Evolutionary conservation across 2,113 vertebrate genomes (phyloP).

Genomic region (Euleptes europaea): DNA sequence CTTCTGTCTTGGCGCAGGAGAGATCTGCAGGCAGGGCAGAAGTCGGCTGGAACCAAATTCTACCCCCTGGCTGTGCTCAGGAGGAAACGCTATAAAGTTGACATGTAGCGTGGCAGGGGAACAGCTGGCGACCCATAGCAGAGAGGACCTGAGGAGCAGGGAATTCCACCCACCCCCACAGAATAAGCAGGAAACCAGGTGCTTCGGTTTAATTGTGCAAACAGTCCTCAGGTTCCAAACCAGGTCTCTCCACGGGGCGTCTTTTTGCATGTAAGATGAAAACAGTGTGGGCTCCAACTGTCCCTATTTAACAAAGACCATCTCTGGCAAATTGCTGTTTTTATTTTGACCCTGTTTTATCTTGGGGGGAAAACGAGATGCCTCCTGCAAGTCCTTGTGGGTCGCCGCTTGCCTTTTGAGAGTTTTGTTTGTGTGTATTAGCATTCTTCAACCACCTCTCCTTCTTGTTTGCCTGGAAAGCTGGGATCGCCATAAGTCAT

Average conservation of each 20-base stretch:
- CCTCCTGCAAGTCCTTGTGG: not conserved
- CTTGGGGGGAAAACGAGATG: not conserved
- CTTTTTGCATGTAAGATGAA: not conserved
- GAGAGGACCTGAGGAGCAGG: constrained; percentile 8
- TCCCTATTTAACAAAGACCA: not conserved
- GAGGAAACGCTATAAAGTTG: constrained; percentile 12
- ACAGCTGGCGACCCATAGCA: constrained; percentile 48
- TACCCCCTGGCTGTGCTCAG: not conserved
- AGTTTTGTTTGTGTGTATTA: too few relatives aligned
- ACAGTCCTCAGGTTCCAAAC: constrained; percentile 41
- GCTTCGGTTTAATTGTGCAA: constrained; percentile 22
- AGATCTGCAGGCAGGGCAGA: not conserved
- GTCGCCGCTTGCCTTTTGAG: too few relatives aligned
- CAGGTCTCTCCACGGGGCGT: constrained; percentile 4
- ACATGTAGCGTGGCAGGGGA: constrained; percentile 11
- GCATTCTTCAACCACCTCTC: too few relatives aligned
- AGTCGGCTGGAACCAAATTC: not conserved
- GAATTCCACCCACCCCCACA: constrained; percentile 31
- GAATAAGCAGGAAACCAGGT: constrained; percentile 41
- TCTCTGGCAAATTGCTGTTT: not conserved
- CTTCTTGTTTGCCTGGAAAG: too few relatives aligned
- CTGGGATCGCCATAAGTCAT: too few relatives aligned
- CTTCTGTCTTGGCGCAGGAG: not conserved
- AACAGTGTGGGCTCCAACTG: not conserved
- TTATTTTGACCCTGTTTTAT: not conserved